These are phyloP conservation scores for Julus scanicus DNA, from an alignment of 2,888 invertebrate species.

Conservation along the genomic window DNA sequence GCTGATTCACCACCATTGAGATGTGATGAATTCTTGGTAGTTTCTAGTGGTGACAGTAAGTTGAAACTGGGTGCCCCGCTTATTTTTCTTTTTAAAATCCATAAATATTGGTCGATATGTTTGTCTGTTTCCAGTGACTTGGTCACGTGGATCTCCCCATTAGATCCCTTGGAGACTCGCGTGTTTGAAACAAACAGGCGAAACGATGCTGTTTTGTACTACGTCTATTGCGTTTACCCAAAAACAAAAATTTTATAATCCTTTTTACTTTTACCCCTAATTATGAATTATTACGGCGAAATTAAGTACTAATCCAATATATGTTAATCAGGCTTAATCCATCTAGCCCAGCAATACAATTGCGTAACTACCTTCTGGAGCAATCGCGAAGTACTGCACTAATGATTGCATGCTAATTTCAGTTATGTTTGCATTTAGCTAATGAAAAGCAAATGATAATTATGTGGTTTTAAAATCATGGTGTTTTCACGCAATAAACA, in stretches of 20 bases:
- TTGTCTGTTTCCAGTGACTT: constrained; percentile 32
- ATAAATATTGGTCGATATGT: constrained; percentile 27
- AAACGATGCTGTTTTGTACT: background rate
- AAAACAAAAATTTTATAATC: background rate
- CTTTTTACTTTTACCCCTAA: background rate
- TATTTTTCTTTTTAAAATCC: constrained; percentile 12
- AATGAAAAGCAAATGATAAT: background rate
- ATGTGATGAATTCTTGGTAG: background rate
- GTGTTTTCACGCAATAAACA: background rate
- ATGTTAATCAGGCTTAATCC: background rate
- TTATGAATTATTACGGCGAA: background rate
- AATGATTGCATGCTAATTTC: background rate
- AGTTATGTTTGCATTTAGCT: background rate
- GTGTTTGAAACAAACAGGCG: background rate
- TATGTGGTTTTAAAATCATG: background rate
- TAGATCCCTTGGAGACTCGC: constrained; percentile 15
- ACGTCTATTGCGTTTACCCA: background rate
- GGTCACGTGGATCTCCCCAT: background rate
- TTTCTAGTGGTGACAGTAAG: background rate
- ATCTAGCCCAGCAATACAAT: background rate
- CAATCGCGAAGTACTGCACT: background rate
- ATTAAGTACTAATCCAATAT: background rate
- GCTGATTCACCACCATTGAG: constrained; percentile 4
- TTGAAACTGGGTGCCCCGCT: constrained; percentile 7
- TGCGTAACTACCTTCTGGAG: background rate